Evolutionary conservation across 1,140 invertebrate genomes (phyloP), one percentile per base, ranked within the genome.

Genomic region (Charaxes varanes): DNA sequence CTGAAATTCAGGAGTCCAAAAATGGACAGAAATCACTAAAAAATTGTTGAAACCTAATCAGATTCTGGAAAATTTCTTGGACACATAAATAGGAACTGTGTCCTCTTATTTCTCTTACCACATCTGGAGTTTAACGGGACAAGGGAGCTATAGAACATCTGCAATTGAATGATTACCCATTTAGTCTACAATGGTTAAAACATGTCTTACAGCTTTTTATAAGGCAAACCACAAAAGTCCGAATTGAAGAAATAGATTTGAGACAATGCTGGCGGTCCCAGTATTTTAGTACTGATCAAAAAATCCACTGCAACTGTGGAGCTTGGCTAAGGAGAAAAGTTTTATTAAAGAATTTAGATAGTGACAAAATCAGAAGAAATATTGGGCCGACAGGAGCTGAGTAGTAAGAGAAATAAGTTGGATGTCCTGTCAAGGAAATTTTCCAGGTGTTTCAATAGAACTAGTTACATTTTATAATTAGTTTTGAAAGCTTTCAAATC

Each of bases 161-260:
- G 79, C 70, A 79, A 83, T 69, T 68, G 67, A 82, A 80, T 78
- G 79, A 77, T 80, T 73, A 70, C 63, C 58, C 67, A 76, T 68
- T 72, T 62, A 63, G 72, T 77, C 68, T 56, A 71, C 79, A 80
- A 83, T 83, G 79, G 79, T 83, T 83, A 83, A 83, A 83, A 83
- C 79, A 83, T 72, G 66, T 80, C 74, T 79, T 71, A 66, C 78
- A 80, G 71, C 73, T 65, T 66, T 71, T 48, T 55, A 66, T 53
- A 61, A 63, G 61, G 61, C 62, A 74, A 80, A 82, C 64, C 69
- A 68, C 61, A 55, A 62, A 50, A 57, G 43, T 61, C 59, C 62
- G 30, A 63, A 60, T 46, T 53, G 55, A 32, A 55, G 44, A 51
- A 56, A 50, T 53, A 31, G 47, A 49, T 60, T 66, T 58, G 45